Conservation (phyloP, 1,140 invertebrate genomes). For the Armadillidium nasatum region DNA sequence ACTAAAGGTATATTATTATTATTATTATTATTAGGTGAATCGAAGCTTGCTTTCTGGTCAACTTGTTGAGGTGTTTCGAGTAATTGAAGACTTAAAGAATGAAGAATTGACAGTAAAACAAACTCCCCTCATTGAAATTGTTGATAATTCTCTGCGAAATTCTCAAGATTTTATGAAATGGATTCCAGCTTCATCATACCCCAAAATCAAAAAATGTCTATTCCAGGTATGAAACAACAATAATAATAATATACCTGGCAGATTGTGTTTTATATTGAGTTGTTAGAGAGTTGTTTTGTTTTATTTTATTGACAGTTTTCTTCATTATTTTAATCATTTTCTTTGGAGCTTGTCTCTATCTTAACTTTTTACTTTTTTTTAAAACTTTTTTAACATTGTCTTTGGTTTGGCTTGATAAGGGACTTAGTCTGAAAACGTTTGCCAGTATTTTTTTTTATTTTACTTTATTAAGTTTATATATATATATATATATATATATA, state of each 20-base stretch:
- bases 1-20: constrained; percentile 10
- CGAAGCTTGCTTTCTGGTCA: neutral
- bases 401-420: no score
- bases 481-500: constrained; percentile 46
- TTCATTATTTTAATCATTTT: neutral
- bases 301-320: neutral
- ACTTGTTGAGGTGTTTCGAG: neutral
- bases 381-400: no score
- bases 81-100: neutral
- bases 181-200: neutral
- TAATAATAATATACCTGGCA: neutral
- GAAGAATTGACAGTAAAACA: neutral
- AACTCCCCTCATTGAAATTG: neutral
- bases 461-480: no score
- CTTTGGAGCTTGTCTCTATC: no score
- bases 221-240: neutral
- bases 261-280: no score
- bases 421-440: no score
- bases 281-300: no score
- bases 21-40: constrained; percentile 3
- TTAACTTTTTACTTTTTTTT: neutral
- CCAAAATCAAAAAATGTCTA: neutral
- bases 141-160: neutral
- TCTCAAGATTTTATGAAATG: neutral
- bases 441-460: no score